Conservation (phyloP, 2,113 vertebrate species). For the Pedionomus torquatus region DNA sequence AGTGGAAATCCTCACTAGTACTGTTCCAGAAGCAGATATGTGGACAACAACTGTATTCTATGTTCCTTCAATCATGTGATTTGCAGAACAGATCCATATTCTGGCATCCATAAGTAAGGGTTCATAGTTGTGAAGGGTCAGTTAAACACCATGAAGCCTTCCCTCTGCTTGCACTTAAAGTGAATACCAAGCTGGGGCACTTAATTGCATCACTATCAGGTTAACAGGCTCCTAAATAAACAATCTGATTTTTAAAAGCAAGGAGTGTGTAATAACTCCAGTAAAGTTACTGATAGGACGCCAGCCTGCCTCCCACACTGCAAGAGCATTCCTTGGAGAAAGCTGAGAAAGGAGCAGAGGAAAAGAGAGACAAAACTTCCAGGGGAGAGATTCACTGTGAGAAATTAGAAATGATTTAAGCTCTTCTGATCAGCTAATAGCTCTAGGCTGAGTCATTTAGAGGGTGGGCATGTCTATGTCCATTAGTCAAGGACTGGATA, state of each 20-base stretch:
- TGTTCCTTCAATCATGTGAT: not conserved
- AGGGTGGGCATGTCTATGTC: not conserved
- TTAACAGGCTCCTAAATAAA: conserved; percentile 57
- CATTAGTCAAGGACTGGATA: not conserved
- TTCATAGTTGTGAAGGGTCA: not conserved
- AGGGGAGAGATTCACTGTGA: not conserved
- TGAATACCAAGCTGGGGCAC: conserved; percentile 1
- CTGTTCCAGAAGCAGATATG: not conserved
- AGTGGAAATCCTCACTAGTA: not conserved
- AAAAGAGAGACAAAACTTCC: not conserved
- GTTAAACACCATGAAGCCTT: not conserved
- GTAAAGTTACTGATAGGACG: not conserved
- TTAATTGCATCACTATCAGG: conserved; percentile 48
- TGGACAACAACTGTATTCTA: not conserved
- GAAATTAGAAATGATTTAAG: conserved; percentile 32
- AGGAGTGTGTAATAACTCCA: conserved; percentile 20
- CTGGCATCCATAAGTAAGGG: not conserved
- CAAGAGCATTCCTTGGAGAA: conserved; percentile 22
- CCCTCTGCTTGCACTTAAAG: not conserved
- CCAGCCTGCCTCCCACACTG: conserved; percentile 31
- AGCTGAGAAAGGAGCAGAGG: not conserved
- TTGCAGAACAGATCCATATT: not conserved
- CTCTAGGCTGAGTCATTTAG: not conserved
- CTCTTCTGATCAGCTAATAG: conserved; percentile 29
- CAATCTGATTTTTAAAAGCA: conserved; percentile 24